Percentiles rank a stretch among this genome's conserved stretches.
Conservation (phyloP, 2,113 vertebrate species). For the Macaca mulatta region DNA sequence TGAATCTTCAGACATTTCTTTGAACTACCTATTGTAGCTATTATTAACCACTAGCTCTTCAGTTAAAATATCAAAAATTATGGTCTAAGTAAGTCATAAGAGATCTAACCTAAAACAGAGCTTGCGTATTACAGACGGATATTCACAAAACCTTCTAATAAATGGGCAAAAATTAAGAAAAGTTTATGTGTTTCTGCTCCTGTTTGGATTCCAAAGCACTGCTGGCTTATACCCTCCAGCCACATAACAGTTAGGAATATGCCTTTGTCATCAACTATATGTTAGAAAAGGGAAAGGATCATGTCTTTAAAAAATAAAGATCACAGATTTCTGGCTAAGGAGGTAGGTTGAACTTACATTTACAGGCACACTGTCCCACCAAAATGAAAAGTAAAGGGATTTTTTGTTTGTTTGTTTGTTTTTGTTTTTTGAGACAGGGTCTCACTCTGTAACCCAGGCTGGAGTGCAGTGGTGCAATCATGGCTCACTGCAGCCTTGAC, state of each 20-base stretch:
- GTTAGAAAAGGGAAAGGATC: not conserved
- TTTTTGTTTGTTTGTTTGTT: not conserved
- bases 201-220: too few species aligned
- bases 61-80: not conserved
- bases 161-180: not conserved
- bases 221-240: too few species aligned
- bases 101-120: slow-evolving; percentile 2
- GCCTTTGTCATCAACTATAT: not conserved
- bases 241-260: not conserved
- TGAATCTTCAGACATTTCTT: not conserved
- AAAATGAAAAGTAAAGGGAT: not conserved
- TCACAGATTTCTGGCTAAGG: not conserved
- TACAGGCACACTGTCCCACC: not conserved
- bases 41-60: not conserved
- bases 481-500: too few species aligned
- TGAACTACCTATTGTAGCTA: not conserved
- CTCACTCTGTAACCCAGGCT: too few species aligned
- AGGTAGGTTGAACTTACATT: not conserved
- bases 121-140: not conserved
- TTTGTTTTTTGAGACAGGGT: too few species aligned
- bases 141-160: not conserved
- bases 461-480: too few species aligned
- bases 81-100: not conserved
- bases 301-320: not conserved
- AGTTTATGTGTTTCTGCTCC: too few species aligned